Evolutionary conservation across 2,888 invertebrate species (phyloP).

Genomic region (Epinotia demarniana): DNA sequence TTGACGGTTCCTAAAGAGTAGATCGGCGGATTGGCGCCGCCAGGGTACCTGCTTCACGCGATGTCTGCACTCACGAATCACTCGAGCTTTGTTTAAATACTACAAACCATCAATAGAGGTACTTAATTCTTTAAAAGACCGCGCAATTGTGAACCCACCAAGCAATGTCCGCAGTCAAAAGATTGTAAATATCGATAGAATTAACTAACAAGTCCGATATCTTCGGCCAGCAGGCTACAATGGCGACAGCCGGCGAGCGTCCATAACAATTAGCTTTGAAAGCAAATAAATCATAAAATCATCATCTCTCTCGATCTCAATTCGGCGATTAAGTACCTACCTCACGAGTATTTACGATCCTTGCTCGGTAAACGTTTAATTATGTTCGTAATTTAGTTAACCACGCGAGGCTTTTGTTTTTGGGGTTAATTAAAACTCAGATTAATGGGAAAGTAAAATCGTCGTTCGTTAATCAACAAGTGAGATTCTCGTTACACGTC

Average conservation of each 20-base stretch:
- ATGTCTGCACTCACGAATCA: conserved; percentile 53
- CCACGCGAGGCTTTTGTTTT: conserved; percentile 51
- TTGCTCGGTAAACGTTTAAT: conserved; percentile 42
- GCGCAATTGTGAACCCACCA: conserved; percentile 10
- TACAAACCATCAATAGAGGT: conserved; percentile 20
- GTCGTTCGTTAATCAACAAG: conserved; percentile 64
- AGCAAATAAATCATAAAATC: conserved; percentile 74
- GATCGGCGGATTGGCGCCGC: conserved; percentile 76
- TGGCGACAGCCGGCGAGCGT: conserved; percentile 63
- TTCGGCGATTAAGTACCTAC: conserved; percentile 48
- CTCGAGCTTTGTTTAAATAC: conserved; percentile 24
- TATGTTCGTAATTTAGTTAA: conserved; percentile 41
- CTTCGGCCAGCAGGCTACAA: conserved; percentile 59
- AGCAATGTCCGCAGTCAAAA: conserved; percentile 2
- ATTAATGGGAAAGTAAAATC: conserved; percentile 70
- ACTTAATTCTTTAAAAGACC: conserved; percentile 7
- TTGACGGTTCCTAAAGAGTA: conserved; percentile 81
- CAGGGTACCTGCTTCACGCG: conserved; percentile 78
- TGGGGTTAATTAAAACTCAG: conserved; percentile 69
- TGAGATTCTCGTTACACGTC: conserved; percentile 68
- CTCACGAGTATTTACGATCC: conserved; percentile 51
- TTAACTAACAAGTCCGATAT: conserved; percentile 56
- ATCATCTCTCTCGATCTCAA: conserved; percentile 60
- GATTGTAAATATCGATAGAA: conserved; percentile 20
- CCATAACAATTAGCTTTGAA: conserved; percentile 70